Evolutionary conservation across 2,888 invertebrate genomes (phyloP).

Genomic region (Thera obeliscata): DNA sequence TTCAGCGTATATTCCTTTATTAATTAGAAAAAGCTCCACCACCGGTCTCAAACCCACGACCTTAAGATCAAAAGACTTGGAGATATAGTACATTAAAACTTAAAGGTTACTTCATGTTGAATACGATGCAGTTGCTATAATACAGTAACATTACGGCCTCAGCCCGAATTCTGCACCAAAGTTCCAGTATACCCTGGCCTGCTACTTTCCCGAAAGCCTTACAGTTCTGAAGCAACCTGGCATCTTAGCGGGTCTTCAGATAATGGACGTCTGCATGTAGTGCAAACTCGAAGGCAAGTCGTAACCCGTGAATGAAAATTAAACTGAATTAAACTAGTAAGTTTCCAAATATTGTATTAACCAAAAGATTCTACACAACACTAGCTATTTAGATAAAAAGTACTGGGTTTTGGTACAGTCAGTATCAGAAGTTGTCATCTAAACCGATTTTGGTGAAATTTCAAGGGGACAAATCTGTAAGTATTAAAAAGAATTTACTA

Average conservation of each 20-base stretch:
- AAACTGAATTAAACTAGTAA: constrained; percentile 47
- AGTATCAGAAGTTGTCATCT: no score
- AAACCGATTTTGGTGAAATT: no score
- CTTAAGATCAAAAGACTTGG: no score
- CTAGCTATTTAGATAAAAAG: background rate
- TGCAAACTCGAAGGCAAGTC: constrained; percentile 45
- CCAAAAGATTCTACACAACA: constrained; percentile 9
- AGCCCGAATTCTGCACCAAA: constrained; percentile 39
- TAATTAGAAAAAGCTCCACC: no score
- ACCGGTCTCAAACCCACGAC: no score
- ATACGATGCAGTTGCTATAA: constrained; percentile 42
- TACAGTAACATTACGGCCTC: constrained; percentile 38
- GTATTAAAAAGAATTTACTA: no score
- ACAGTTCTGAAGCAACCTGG: background rate
- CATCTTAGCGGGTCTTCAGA: constrained; percentile 15
- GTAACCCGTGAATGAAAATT: constrained; percentile 54
- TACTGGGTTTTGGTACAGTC: background rate
- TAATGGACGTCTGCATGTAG: constrained; percentile 22
- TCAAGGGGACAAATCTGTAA: no score
- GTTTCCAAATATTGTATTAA: constrained; percentile 29
- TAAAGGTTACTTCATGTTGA: constrained; percentile 46
- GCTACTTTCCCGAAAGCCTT: constrained; percentile 1
- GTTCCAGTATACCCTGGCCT: constrained; percentile 37
- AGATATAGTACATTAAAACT: constrained; percentile 24
- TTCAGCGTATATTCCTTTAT: no score